Conservation (phyloP, 2,888 invertebrate genomes). For the Plusia festucae region DNA sequence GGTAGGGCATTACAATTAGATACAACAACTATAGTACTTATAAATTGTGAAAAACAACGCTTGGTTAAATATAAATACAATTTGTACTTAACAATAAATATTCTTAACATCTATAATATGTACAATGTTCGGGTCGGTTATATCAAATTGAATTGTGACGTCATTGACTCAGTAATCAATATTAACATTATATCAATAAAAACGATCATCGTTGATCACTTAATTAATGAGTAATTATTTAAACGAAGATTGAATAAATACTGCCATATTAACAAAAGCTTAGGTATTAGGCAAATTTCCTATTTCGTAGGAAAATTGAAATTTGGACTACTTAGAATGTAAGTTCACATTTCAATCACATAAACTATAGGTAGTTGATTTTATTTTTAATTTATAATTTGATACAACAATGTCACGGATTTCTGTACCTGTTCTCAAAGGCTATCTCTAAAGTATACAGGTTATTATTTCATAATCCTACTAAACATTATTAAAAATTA, state of each 20-base stretch:
- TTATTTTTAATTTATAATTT: no score
- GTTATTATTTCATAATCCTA: background rate
- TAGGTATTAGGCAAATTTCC: no score
- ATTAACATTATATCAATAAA: no score
- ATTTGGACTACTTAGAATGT: no score
- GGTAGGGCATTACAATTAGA: constrained; percentile 26
- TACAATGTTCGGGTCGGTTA: constrained; percentile 32
- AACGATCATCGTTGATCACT: no score
- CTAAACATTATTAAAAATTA: constrained; percentile 7
- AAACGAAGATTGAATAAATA: no score
- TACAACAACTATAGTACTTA: constrained; percentile 37
- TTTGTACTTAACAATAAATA: constrained; percentile 48
- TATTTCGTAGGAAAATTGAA: no score
- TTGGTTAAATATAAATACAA: constrained; percentile 26
- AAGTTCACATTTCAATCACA: no score
- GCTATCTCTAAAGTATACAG: background rate
- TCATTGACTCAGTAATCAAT: background rate
- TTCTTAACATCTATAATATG: constrained; percentile 38
- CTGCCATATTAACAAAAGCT: no score
- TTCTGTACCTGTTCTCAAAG: background rate
- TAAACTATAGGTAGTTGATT: no score
- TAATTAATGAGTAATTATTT: no score
- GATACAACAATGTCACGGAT: background rate
- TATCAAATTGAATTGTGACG: constrained; percentile 12
- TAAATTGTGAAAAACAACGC: constrained; percentile 27